Evolutionary conservation across 2,888 invertebrate genomes (phyloP).

Genomic region (Hydrotaea cyrtoneurina): DNA sequence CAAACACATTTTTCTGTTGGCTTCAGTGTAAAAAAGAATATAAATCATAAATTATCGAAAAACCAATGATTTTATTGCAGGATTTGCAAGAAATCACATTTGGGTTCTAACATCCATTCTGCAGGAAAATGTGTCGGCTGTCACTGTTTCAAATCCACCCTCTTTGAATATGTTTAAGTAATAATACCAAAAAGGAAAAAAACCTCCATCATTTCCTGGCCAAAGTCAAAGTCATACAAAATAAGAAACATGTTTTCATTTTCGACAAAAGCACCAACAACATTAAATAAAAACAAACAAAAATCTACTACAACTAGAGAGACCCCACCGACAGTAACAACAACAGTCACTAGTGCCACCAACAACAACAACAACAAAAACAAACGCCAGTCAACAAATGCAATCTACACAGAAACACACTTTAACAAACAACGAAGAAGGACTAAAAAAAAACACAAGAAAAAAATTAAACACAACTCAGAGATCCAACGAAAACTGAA

Average conservation of each 20-base stretch:
- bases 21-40: too few relatives aligned
- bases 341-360: slow-evolving; percentile 17
- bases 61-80: too few relatives aligned
- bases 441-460: slow-evolving; percentile 45
- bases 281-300: too few relatives aligned
- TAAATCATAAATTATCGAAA: too few relatives aligned
- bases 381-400: slow-evolving; percentile 46
- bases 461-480: not conserved
- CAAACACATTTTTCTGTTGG: too few relatives aligned
- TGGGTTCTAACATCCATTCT: too few relatives aligned
- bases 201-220: slow-evolving; percentile 4
- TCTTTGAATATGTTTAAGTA: too few relatives aligned
- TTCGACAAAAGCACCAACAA: not conserved
- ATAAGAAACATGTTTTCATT: slow-evolving; percentile 57
- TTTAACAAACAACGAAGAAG: slow-evolving; percentile 49
- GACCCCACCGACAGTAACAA: slow-evolving; percentile 19
- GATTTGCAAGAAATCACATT: too few relatives aligned
- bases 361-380: too few relatives aligned
- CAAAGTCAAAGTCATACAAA: slow-evolving; percentile 43
- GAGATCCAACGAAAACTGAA: not conserved
- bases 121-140: too few relatives aligned
- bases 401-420: slow-evolving; percentile 54
- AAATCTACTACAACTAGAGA: not conserved
- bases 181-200: not conserved
- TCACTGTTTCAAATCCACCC: too few relatives aligned